These are phyloP conservation scores for Clupea harengus DNA, from an alignment of 2,113 vertebrate genomes.

Conservation along the genomic window DNA sequence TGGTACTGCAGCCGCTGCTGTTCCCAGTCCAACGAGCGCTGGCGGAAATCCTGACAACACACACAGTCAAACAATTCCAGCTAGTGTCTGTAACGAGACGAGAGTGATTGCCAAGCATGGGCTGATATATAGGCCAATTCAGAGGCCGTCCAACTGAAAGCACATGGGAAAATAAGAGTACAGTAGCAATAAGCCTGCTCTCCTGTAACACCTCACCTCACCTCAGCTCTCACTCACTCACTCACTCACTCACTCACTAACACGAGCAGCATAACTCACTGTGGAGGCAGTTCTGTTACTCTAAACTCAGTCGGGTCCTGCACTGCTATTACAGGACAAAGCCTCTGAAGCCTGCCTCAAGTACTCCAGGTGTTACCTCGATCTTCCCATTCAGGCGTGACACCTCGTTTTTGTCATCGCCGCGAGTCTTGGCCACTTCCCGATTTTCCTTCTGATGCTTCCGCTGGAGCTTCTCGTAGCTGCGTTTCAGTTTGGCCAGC, in stretches of 20 bases:
- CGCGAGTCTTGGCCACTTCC: slow-evolving; percentile 65
- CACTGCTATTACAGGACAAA: background rate
- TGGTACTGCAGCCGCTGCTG: slow-evolving; percentile 82
- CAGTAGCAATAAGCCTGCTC: background rate
- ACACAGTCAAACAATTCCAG: background rate
- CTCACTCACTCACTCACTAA: background rate
- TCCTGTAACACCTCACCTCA: background rate
- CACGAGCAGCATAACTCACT: background rate
- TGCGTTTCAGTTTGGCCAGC: slow-evolving; percentile 85
- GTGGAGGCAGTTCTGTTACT: background rate
- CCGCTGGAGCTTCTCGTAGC: slow-evolving; percentile 89
- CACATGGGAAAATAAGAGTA: background rate
- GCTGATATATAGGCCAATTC: no score
- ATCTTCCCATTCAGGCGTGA: slow-evolving; percentile 73
- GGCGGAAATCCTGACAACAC: slow-evolving; percentile 78
- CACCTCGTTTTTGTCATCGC: slow-evolving; percentile 72
- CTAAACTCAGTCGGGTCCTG: background rate
- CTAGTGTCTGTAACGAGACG: background rate
- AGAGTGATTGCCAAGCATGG: background rate
- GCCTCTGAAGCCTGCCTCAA: background rate
- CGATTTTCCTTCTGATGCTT: slow-evolving; percentile 76
- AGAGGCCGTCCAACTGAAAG: background rate
- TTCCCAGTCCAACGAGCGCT: slow-evolving; percentile 84
- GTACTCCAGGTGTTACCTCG: slow-evolving; percentile 68
- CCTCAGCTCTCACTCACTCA: background rate